These are phyloP conservation scores for Endotricha flammealis DNA, from an alignment of 2,888 invertebrate genomes.

Conservation along the genomic window DNA sequence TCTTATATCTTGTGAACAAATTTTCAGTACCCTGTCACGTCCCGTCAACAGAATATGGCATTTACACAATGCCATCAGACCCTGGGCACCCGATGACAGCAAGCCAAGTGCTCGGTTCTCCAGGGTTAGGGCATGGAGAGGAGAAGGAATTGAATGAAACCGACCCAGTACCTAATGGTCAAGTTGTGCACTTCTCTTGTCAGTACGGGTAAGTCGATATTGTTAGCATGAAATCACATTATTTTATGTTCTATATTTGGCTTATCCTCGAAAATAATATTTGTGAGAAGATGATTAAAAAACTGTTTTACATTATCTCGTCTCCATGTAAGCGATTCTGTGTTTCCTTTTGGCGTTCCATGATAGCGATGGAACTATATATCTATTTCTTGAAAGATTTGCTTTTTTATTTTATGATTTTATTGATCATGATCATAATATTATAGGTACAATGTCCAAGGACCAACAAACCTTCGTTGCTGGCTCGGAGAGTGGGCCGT, in stretches of 20 bases:
- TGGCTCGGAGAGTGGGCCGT: slow-evolving; percentile 91
- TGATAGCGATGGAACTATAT: too few species aligned
- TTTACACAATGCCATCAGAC: slow-evolving; percentile 77
- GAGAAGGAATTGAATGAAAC: slow-evolving; percentile 79
- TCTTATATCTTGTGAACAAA: too few species aligned
- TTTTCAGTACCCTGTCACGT: slow-evolving; percentile 83
- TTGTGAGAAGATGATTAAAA: too few species aligned
- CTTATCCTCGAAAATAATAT: too few species aligned
- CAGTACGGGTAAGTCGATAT: slow-evolving; percentile 79
- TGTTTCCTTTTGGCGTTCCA: too few species aligned
- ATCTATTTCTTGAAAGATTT: too few species aligned
- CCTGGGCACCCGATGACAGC: slow-evolving; percentile 38
- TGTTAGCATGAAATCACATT: too few species aligned
- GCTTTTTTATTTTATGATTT: neutral
- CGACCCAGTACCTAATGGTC: slow-evolving; percentile 81
- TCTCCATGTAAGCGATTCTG: too few species aligned
- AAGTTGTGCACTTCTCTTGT: slow-evolving; percentile 87
- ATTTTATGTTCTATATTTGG: too few species aligned
- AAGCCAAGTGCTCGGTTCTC: slow-evolving; percentile 33
- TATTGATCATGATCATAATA: neutral
- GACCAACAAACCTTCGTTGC: slow-evolving; percentile 85
- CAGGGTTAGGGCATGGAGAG: slow-evolving; percentile 50
- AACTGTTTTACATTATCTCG: too few species aligned
- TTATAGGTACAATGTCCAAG: slow-evolving; percentile 79
- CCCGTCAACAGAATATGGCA: slow-evolving; percentile 83